These are phyloP conservation scores for Progne subis DNA, from an alignment of 2,113 vertebrate genomes.

Conservation along the genomic window DNA sequence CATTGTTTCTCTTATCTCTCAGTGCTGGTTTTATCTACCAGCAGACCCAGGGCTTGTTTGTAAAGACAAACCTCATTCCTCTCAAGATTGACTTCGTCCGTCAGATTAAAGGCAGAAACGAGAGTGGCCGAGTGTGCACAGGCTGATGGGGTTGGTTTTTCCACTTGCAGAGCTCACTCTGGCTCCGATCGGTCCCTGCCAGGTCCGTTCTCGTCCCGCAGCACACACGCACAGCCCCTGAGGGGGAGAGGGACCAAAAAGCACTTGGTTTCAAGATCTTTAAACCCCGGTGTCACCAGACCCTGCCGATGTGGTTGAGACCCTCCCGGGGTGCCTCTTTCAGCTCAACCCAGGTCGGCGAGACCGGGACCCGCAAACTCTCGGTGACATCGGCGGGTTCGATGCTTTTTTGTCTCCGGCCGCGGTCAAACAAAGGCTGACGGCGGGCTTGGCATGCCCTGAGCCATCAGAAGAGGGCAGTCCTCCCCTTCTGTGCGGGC, in stretches of 20 bases:
- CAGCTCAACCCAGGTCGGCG: fast-evolving
- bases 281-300: not conserved
- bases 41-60: too few species aligned
- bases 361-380: fast-evolving
- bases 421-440: fast-evolving
- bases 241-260: not conserved
- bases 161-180: fast-evolving
- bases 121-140: fast-evolving
- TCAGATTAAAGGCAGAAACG: not conserved
- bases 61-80: too few species aligned
- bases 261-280: fast-evolving
- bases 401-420: fast-evolving
- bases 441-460: fast-evolving
- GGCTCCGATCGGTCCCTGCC: not conserved
- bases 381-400: fast-evolving
- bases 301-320: not conserved
- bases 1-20: too few species aligned
- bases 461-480: not conserved
- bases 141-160: not conserved
- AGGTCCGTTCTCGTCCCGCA: not conserved
- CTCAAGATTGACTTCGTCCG: fast-evolving
- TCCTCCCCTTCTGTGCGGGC: fast-evolving
- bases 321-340: too few species aligned
- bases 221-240: fast-evolving
- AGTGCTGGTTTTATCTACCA: too few species aligned